Conservation (phyloP, 2,888 invertebrate species). For the Craniophora ligustri region DNA sequence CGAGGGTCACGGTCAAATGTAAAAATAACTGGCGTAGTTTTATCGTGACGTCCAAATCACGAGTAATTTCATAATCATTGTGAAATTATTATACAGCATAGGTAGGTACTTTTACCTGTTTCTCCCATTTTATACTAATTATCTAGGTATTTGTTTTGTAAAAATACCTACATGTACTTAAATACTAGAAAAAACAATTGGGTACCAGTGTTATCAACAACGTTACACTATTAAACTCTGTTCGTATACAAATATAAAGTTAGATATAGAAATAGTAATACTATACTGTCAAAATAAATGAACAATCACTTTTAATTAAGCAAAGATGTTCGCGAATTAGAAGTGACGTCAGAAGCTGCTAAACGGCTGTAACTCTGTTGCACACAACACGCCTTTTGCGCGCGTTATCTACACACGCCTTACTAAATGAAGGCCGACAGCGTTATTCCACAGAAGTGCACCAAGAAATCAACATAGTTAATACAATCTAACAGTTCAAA, state of each 20-base stretch:
- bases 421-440: not conserved
- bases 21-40: not conserved
- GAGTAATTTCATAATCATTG: conserved; percentile 1
- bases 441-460: not conserved
- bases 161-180: too few relatives aligned
- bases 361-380: conserved; percentile 13
- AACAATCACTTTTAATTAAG: not conserved
- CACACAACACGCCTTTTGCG: conserved; percentile 31
- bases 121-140: not conserved
- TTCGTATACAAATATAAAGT: too few relatives aligned
- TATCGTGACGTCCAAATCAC: not conserved
- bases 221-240: too few relatives aligned
- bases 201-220: not conserved
- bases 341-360: conserved; percentile 18
- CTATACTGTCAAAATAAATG: not conserved
- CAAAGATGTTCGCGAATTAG: conserved; percentile 15
- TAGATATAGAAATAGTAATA: too few relatives aligned
- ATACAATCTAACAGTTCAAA: conserved; percentile 8
- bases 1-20: conserved; percentile 13
- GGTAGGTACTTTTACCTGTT: not conserved
- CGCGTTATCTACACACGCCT: conserved; percentile 20
- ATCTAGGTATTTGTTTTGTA: not conserved
- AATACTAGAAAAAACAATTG: not conserved
- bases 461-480: conserved; percentile 12
- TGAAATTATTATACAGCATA: not conserved